Percentiles rank a stretch among this genome's conserved stretches.
Evolutionary conservation across 1,140 invertebrate species (phyloP).

Genomic region (Oryctes rhinoceros): DNA sequence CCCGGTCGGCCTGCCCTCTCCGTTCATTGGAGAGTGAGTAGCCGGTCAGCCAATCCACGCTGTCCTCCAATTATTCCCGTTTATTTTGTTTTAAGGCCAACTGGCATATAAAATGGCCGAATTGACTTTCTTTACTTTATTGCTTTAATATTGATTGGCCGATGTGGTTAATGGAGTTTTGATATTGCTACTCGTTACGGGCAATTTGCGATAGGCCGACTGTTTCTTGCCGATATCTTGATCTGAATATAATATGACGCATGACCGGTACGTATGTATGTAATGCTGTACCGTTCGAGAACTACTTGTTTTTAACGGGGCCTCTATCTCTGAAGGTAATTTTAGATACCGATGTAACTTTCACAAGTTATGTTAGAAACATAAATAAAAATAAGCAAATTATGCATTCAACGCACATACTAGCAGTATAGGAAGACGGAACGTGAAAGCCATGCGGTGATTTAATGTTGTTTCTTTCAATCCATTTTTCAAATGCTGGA

Average conservation of each 20-base stretch:
- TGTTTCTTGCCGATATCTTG: slow-evolving; percentile 1
- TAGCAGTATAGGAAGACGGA: no score
- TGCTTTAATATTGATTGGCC: slow-evolving; percentile 39
- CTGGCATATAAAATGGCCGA: slow-evolving; percentile 58
- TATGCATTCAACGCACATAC: no score
- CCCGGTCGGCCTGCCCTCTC: slow-evolving; percentile 51
- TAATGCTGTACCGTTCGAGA: background rate
- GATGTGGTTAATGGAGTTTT: slow-evolving; percentile 27
- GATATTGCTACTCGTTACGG: slow-evolving; percentile 25
- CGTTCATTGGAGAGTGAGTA: slow-evolving; percentile 54
- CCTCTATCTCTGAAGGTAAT: no score
- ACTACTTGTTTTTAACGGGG: background rate
- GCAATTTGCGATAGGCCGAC: background rate
- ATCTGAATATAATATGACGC: background rate
- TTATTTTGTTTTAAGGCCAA: slow-evolving; percentile 59
- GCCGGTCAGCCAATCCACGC: slow-evolving; percentile 53
- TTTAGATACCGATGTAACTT: no score
- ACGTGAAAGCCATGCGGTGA: no score
- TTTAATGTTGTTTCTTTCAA: no score
- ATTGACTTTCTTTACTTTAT: slow-evolving; percentile 52
- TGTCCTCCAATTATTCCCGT: slow-evolving; percentile 57
- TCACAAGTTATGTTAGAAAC: no score
- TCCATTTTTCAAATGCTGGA: no score
- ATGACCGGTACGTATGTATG: background rate
- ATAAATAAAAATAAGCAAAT: no score